Percentiles rank a stretch among this genome's conserved stretches.
Evolutionary conservation across 2,888 invertebrate genomes (phyloP).

Genomic region (Archips crataeganus): DNA sequence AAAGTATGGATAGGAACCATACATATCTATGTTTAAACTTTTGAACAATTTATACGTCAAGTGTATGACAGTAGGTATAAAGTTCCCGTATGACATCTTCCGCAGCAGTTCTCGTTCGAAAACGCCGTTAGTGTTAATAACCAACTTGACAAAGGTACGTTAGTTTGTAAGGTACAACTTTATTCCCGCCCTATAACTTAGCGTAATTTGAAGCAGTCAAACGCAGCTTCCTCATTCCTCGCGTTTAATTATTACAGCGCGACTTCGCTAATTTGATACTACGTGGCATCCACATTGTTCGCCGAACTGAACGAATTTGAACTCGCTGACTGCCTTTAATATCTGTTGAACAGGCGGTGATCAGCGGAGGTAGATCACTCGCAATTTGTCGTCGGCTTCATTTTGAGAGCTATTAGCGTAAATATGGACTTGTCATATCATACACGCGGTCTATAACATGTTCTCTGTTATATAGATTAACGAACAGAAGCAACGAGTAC

Average conservation of each 20-base stretch:
- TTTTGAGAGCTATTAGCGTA: constrained; percentile 12
- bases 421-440: neutral
- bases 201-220: constrained; percentile 76
- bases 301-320: constrained; percentile 55
- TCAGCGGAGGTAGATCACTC: constrained; percentile 16
- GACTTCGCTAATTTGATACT: constrained; percentile 75
- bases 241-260: constrained; percentile 76
- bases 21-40: no score
- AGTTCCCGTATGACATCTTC: neutral
- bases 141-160: constrained; percentile 48
- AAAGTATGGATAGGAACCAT: no score
- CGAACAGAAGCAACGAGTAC: no score
- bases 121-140: constrained; percentile 6
- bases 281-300: constrained; percentile 60
- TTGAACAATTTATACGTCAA: no score
- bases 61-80: neutral
- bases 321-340: constrained; percentile 37
- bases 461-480: no score
- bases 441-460: neutral
- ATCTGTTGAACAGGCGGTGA: constrained; percentile 21
- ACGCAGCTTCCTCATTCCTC: constrained; percentile 69
- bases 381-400: neutral
- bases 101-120: neutral
- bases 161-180: constrained; percentile 61
- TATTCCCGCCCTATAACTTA: constrained; percentile 71